A percentile compares a stretch with the other conserved stretches of the same genome.
These are phyloP conservation scores for Penaeus monodon DNA, from an alignment of 2,888 invertebrate genomes.

Conservation along the genomic window DNA sequence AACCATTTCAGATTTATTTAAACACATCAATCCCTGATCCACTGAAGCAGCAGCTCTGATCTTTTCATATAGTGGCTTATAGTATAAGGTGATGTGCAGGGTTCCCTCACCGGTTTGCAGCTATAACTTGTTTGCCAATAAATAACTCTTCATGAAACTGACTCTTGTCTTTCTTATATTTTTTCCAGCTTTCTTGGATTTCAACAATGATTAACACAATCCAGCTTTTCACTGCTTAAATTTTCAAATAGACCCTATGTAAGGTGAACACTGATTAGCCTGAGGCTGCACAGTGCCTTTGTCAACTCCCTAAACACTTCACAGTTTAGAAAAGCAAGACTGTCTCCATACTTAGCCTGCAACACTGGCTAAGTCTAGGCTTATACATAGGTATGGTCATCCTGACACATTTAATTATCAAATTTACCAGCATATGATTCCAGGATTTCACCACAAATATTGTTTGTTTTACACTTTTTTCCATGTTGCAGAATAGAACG, in stretches of 20 bases:
- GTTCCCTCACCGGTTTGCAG: too few relatives aligned
- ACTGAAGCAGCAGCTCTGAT: background rate
- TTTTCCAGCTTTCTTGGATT: too few relatives aligned
- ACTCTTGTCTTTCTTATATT: too few relatives aligned
- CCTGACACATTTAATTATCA: background rate
- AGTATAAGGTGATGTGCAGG: too few relatives aligned
- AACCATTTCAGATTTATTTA: background rate
- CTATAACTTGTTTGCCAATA: too few relatives aligned
- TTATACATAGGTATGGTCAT: conserved; percentile 5
- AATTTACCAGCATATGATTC: too few relatives aligned
- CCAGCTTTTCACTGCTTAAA: too few relatives aligned
- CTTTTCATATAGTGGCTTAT: background rate
- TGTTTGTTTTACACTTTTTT: conserved; percentile 17
- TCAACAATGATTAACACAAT: too few relatives aligned
- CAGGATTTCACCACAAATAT: conserved; percentile 1
- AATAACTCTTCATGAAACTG: too few relatives aligned
- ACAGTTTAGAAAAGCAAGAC: background rate
- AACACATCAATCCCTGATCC: background rate
- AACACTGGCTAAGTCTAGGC: conserved; percentile 18
- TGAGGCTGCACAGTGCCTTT: background rate
- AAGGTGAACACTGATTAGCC: background rate
- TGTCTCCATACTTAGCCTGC: conserved; percentile 14
- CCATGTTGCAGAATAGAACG: conserved; percentile 53
- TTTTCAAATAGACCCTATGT: too few relatives aligned
- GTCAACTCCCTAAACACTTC: background rate